A percentile compares a stretch with the other conserved stretches of the same genome.
Conservation (phyloP, 2,797 vertebrate species). For the Morus bassanus region DNA sequence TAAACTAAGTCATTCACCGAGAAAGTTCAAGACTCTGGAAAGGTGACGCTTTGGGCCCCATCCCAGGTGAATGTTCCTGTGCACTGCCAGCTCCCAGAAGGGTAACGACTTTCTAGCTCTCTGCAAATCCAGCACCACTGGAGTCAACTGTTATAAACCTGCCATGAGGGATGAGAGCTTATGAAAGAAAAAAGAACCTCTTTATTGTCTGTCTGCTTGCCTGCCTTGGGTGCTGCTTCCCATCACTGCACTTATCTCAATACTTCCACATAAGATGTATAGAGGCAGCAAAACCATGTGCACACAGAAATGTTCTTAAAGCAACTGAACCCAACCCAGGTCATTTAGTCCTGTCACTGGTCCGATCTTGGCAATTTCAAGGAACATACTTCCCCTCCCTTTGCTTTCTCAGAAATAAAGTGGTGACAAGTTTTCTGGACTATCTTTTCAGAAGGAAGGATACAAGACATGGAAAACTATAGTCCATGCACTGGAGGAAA, state of each 20-base stretch:
- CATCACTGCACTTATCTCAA: background rate
- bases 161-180: background rate
- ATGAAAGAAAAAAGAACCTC: conserved; percentile 12
- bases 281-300: background rate
- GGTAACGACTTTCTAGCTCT: background rate
- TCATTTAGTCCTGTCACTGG: background rate
- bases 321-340: background rate
- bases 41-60: background rate
- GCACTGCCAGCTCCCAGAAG: conserved; percentile 1
- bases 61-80: conserved; percentile 36
- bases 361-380: background rate
- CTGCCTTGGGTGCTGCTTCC: conserved; percentile 28
- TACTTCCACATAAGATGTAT: background rate
- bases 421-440: background rate
- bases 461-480: background rate
- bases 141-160: conserved; percentile 44
- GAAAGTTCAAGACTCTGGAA: conserved; percentile 37
- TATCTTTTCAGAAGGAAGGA: background rate
- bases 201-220: conserved; percentile 38
- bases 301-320: background rate
- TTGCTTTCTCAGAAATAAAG: background rate
- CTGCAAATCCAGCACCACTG: background rate
- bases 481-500: background rate
- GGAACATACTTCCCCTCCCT: background rate
- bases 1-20: conserved; percentile 58